A percentile compares a stretch with the other conserved stretches of the same genome.
Conservation (phyloP, 2,888 invertebrate genomes). For the Polymixis lichenea region DNA sequence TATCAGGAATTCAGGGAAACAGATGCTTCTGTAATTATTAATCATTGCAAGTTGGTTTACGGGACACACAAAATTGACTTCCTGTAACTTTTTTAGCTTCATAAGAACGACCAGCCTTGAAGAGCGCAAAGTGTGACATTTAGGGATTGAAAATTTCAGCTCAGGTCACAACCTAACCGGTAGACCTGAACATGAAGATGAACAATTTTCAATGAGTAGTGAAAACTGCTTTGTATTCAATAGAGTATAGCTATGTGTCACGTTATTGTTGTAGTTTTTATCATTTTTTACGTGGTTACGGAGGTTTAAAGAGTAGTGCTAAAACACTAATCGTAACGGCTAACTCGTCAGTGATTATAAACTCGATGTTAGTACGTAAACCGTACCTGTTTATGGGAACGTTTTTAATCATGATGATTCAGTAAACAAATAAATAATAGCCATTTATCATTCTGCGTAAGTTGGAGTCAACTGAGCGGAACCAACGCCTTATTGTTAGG, state of each 20-base stretch:
- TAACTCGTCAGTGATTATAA: conserved; percentile 47
- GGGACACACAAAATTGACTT: background rate
- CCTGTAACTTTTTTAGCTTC: background rate
- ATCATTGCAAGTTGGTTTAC: conserved; percentile 12
- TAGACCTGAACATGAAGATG: background rate
- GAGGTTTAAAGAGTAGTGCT: conserved; percentile 1
- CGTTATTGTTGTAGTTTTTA: conserved; percentile 19
- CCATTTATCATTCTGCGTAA: conserved; percentile 49
- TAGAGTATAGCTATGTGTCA: conserved; percentile 3
- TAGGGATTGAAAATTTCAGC: background rate
- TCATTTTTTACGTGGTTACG: conserved; percentile 29
- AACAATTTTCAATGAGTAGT: conserved; percentile 30
- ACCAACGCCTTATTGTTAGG: conserved; percentile 34
- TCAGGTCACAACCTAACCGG: background rate
- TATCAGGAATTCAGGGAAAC: conserved; percentile 27
- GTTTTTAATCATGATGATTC: conserved; percentile 51
- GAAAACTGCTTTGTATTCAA: background rate
- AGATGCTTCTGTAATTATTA: conserved; percentile 15
- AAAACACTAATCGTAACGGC: conserved; percentile 46
- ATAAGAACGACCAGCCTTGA: conserved; percentile 1
- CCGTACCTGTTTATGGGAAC: conserved; percentile 52
- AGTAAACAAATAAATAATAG: conserved; percentile 53
- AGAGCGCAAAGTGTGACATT: background rate
- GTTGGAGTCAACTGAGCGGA: conserved; percentile 45
- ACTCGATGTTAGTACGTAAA: conserved; percentile 40